A percentile compares a stretch with the other conserved stretches of the same genome.
phyloP scores from a whole-genome alignment of 2,113 vertebrate genomes.

The Calcarius ornatus region DNA sequence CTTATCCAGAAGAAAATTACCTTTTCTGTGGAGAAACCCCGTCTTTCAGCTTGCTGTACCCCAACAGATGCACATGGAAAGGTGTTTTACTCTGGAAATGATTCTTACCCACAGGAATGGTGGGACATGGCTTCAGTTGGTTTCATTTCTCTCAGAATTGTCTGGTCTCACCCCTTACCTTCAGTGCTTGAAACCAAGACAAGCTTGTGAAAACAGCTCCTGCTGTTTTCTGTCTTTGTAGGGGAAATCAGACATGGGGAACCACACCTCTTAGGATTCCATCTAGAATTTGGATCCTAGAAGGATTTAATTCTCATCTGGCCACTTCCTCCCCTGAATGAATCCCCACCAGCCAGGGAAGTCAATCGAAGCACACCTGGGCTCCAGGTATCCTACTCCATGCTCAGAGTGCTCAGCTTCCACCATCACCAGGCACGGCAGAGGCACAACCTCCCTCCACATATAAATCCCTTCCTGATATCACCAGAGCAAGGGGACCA shows the following conservation, averaged over 20 bases:
- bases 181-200: background rate
- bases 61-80: background rate
- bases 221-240: background rate
- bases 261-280: background rate
- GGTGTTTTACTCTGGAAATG: background rate
- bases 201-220: background rate
- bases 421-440: accelerated
- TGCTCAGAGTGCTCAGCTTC: background rate
- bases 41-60: background rate
- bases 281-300: background rate
- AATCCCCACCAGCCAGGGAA: background rate
- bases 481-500: background rate
- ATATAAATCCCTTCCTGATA: background rate
- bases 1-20: background rate
- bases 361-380: background rate
- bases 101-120: background rate
- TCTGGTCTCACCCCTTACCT: background rate
- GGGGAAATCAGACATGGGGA: background rate
- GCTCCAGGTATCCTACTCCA: background rate
- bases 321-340: background rate
- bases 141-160: background rate
- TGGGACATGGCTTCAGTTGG: background rate
- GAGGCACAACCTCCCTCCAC: background rate
- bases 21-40: background rate
- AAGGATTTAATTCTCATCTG: background rate